Evolutionary conservation across 92 coral and sea anemone genomes (phyloP), one percentile per base, ranked within the genome.

Genomic region (Palythoa grandiflora): DNA sequence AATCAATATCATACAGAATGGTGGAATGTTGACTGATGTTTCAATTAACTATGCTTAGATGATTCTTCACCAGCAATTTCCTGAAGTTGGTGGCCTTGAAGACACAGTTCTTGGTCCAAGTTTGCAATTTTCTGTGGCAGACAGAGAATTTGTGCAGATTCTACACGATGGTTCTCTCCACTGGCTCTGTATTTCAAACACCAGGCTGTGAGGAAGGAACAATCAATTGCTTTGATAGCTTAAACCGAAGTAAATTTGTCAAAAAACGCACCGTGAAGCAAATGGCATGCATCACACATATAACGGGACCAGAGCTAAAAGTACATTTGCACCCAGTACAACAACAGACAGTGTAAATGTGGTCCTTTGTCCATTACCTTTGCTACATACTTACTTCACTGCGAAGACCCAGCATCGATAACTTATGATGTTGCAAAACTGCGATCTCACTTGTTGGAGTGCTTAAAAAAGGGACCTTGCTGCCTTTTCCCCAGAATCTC

Each of bases 121-220:
- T 12, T 83, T 72, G 75, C 76, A 87, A 17, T 83, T 89, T 55
- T 73, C 73, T 35, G 61, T 54, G 38, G 92, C 85, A 39, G 36
- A 65, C 20, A 65, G 71, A 65, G 79, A 89, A 15, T 89, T 89
- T 77, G 83, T 77, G 35, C 89, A 89, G 92, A 85, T 78, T 89
- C 28, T 72, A 61, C 37, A 75, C 81, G 75, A 57, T 57, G 80
- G 89, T 21, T 83, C 83, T 70, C 40, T 73, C 5, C 92, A 89
- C 85, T 84, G 92, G 89, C 79, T 89, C 28, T 72, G 74, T 35
- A 75, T 87, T 68, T 87, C 92, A 55, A 90, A 85, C 39, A 75
- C 51, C 78, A 3, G 85, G 19, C 37, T 80, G 71, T 51, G 5
- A 12, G 20, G 71, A n/a, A 66, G 72, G 72, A 28, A 66, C 13